These are phyloP conservation scores for Zosterops japonicus DNA, from an alignment of 2,113 vertebrate species.

Conservation along the genomic window DNA sequence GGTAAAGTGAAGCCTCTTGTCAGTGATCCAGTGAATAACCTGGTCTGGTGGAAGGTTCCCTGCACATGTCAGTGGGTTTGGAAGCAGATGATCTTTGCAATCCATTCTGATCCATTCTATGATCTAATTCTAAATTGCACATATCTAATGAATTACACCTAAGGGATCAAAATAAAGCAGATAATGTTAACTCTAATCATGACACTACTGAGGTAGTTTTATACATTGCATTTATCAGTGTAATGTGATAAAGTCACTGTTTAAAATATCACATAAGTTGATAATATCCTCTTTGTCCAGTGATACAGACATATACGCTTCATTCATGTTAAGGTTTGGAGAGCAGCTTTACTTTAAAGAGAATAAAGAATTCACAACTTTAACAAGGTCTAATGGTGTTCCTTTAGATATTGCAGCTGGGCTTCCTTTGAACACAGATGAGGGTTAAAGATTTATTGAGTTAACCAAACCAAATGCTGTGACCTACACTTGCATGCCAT, in stretches of 20 bases:
- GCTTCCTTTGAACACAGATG: neutral
- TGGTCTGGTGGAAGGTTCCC: neutral
- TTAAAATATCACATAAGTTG: neutral
- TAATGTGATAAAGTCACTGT: neutral
- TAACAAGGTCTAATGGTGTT: neutral
- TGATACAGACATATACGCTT: neutral
- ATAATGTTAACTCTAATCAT: neutral
- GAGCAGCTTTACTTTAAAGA: neutral
- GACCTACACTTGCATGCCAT: neutral
- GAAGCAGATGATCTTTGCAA: neutral
- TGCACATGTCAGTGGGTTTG: neutral
- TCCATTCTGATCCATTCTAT: neutral
- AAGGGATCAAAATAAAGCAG: neutral
- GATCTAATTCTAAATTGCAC: fast-evolving
- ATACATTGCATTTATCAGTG: neutral
- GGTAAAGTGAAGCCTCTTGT: neutral
- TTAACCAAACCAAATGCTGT: neutral
- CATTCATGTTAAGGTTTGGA: neutral
- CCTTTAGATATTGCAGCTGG: neutral
- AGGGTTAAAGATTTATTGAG: neutral
- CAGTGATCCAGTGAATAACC: fast-evolving
- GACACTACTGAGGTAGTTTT: neutral
- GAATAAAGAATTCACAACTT: neutral
- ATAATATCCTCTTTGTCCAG: neutral
- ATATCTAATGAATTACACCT: neutral